phyloP scores from a whole-genome alignment of 2,888 invertebrate species.

The Leistus spinibarbis region DNA sequence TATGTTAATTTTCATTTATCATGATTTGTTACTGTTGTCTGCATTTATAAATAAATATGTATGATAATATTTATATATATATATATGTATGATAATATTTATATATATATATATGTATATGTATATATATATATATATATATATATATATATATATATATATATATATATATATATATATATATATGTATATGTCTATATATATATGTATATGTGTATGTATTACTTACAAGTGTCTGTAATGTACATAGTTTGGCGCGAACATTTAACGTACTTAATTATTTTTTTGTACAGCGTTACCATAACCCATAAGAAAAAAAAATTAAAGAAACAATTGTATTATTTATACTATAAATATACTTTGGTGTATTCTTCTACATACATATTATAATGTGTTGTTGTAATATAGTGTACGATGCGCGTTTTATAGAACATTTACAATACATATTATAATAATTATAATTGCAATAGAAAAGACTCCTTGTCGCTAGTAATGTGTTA shows the following conservation, averaged over 20 bases:
- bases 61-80: background rate
- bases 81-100: background rate
- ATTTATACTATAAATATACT: too few species aligned
- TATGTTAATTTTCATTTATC: constrained; percentile 5
- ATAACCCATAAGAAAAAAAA: constrained; percentile 5
- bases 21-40: constrained; percentile 17
- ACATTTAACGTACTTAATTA: constrained; percentile 24
- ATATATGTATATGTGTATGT: too few species aligned
- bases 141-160: too few species aligned
- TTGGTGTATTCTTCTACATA: too few species aligned
- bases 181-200: too few species aligned
- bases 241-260: too few species aligned
- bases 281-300: constrained; percentile 32
- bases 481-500: constrained; percentile 28
- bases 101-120: background rate
- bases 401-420: too few species aligned
- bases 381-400: too few species aligned
- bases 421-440: too few species aligned
- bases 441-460: background rate
- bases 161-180: background rate
- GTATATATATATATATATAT: too few species aligned
- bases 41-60: constrained; percentile 15
- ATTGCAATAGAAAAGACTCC: constrained; percentile 37
- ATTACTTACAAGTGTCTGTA: too few species aligned
- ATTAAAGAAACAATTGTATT: too few species aligned